phyloP scores from a whole-genome alignment of 2,113 vertebrate genomes.

The Syngnathus scovelli region DNA sequence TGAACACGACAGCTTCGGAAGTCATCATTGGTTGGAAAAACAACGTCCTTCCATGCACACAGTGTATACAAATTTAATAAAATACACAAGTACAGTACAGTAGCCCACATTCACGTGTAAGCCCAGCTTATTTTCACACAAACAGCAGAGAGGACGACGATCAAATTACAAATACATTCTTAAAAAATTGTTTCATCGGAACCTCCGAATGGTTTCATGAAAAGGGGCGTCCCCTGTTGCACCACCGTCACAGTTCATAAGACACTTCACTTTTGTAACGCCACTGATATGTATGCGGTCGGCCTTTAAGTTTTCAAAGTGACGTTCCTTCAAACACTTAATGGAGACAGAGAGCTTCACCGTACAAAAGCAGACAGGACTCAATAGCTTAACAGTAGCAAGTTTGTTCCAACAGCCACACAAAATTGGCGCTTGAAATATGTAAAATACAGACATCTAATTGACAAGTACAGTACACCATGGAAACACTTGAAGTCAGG shows the following conservation, averaged over 20 bases:
- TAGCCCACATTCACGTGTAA: slow-evolving; percentile 98
- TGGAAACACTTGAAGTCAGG: slow-evolving; percentile 65
- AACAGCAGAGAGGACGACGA: slow-evolving; percentile 93
- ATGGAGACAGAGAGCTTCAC: slow-evolving; percentile 71
- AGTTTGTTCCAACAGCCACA: slow-evolving; percentile 67
- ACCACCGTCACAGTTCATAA: slow-evolving; percentile 74
- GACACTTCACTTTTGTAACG: slow-evolving; percentile 76
- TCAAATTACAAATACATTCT: slow-evolving; percentile 99
- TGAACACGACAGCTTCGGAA: slow-evolving; percentile 80
- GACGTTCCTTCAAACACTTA: slow-evolving; percentile 64
- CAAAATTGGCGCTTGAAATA: slow-evolving; percentile 64
- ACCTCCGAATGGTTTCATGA: slow-evolving; percentile 86
- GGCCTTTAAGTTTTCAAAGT: slow-evolving; percentile 61
- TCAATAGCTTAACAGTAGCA: slow-evolving; percentile 69
- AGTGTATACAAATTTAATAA: slow-evolving; percentile 99
- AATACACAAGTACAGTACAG: slow-evolving; percentile 88
- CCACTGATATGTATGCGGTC: slow-evolving; percentile 72
- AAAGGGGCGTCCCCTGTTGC: slow-evolving; percentile 80
- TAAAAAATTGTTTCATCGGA: slow-evolving; percentile 84
- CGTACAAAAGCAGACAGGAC: slow-evolving; percentile 73
- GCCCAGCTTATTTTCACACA: slow-evolving; percentile 98
- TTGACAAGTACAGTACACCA: slow-evolving; percentile 67
- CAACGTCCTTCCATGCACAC: slow-evolving; percentile 89
- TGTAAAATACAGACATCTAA: slow-evolving; percentile 72
- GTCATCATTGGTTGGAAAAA: slow-evolving; percentile 82